Evolutionary conservation across 1,140 invertebrate genomes (phyloP).

Genomic region (Papilio machaon): DNA sequence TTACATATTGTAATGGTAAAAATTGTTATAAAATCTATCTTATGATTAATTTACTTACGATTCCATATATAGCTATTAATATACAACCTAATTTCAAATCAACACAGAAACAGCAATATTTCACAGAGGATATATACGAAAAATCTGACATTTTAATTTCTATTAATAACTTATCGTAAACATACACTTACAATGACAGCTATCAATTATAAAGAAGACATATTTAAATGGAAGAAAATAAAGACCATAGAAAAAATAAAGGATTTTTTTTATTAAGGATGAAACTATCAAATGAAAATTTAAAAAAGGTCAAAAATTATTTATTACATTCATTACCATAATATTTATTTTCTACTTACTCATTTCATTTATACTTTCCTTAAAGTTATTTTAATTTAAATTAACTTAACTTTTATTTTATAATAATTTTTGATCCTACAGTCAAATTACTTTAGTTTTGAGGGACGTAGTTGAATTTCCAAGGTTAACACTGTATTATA

Average conservation of each 20-base stretch:
- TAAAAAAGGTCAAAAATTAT: too few relatives aligned
- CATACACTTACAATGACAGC: constrained; percentile 1
- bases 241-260: neutral
- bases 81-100: constrained; percentile 48
- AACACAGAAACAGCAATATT: constrained; percentile 47
- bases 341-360: too few relatives aligned
- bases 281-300: too few relatives aligned
- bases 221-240: neutral
- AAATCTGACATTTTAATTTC: constrained; percentile 44
- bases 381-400: too few relatives aligned
- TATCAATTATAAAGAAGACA: neutral
- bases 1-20: too few relatives aligned
- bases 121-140: constrained; percentile 40
- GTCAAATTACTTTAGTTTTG: too few relatives aligned
- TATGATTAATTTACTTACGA: constrained; percentile 40
- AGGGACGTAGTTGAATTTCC: too few relatives aligned
- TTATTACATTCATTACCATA: too few relatives aligned
- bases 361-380: too few relatives aligned
- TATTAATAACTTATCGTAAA: neutral
- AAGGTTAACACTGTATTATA: too few relatives aligned
- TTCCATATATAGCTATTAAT: constrained; percentile 43
- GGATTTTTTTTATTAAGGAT: neutral
- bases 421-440: too few relatives aligned
- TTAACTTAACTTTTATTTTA: too few relatives aligned
- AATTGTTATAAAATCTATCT: neutral